Evolutionary conservation across 1,140 invertebrate genomes (phyloP).

Genomic region (Nylanderia fulva): DNA sequence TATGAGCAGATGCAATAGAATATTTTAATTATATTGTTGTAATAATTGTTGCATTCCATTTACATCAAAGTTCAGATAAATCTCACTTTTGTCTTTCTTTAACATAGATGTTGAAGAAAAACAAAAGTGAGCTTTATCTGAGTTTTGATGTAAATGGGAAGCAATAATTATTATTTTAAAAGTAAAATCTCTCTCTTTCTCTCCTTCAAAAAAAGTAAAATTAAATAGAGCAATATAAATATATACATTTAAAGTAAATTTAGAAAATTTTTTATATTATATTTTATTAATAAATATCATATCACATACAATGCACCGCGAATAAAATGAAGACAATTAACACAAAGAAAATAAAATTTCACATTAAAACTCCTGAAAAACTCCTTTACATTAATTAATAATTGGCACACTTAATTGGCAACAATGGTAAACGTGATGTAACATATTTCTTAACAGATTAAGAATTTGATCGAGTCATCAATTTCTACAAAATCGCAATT

Average conservation of each 20-base stretch:
- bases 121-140: too few relatives aligned
- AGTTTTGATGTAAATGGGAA: too few relatives aligned
- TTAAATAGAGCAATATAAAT: too few relatives aligned
- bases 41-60: too few relatives aligned
- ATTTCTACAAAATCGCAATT: slow-evolving; percentile 11
- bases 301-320: neutral
- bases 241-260: too few relatives aligned
- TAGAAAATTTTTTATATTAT: too few relatives aligned
- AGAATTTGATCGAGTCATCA: slow-evolving; percentile 22
- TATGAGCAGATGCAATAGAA: neutral
- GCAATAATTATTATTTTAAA: neutral
- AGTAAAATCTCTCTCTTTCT: neutral
- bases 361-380: too few relatives aligned
- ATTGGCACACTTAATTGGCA: slow-evolving; percentile 23
- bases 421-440: neutral
- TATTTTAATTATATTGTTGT: too few relatives aligned
- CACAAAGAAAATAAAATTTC: neutral
- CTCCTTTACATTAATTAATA: too few relatives aligned
- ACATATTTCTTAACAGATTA: slow-evolving; percentile 16
- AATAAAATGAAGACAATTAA: neutral
- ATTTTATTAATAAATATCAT: neutral
- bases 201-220: neutral
- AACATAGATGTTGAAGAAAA: too few relatives aligned
- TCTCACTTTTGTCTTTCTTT: too few relatives aligned
- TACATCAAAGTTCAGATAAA: too few relatives aligned